phyloP scores from a whole-genome alignment of 2,888 invertebrate species.

The Agonopterix heracliana region DNA sequence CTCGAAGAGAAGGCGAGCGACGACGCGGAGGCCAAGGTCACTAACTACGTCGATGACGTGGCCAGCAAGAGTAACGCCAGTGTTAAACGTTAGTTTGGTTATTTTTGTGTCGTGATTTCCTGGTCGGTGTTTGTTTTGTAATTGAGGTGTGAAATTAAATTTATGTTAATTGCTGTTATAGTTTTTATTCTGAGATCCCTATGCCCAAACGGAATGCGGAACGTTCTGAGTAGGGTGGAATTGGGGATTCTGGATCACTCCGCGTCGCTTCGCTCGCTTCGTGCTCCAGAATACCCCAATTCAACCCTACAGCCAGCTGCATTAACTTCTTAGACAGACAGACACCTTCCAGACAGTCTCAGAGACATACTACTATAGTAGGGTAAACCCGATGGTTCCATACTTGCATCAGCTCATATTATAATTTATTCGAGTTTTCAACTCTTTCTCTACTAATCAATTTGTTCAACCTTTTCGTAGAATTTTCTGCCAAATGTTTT shows the following conservation, averaged over 20 bases:
- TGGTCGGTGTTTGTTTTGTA: neutral
- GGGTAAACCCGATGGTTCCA: too few species aligned
- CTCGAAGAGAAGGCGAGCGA: conserved; percentile 14
- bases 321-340: too few species aligned
- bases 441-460: too few species aligned
- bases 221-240: conserved; percentile 13
- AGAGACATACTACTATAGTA: too few species aligned
- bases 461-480: too few species aligned
- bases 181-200: too few species aligned
- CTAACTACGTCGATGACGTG: conserved; percentile 29
- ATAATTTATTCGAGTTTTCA: too few species aligned
- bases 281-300: neutral
- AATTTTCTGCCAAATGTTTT: too few species aligned
- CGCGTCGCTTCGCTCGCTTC: neutral
- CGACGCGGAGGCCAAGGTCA: conserved; percentile 21
- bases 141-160: neutral
- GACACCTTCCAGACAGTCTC: too few species aligned
- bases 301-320: neutral
- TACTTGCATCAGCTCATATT: too few species aligned
- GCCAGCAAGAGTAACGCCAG: conserved; percentile 23
- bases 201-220: too few species aligned
- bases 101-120: neutral
- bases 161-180: too few species aligned
- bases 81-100: conserved; percentile 17
- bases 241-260: conserved; percentile 3